These are phyloP conservation scores for Crotalus tigris DNA, from an alignment of 2,113 vertebrate genomes.

Conservation along the genomic window DNA sequence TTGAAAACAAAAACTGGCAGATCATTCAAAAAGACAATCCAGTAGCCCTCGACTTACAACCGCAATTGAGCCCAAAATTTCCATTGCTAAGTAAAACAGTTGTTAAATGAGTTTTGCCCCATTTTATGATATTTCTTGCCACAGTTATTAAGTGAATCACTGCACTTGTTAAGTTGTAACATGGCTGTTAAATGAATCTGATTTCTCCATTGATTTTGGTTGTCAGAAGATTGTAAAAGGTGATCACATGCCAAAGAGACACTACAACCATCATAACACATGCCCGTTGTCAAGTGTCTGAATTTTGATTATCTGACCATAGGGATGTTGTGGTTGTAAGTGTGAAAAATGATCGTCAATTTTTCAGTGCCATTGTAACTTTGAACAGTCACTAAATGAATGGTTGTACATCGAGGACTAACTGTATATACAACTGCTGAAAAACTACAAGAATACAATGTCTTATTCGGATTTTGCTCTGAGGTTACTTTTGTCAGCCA, in stretches of 20 bases:
- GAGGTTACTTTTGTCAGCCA: background rate
- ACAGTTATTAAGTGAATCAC: too few relatives aligned
- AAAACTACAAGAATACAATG: background rate
- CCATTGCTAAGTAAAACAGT: background rate
- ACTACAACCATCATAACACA: background rate
- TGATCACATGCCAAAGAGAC: background rate
- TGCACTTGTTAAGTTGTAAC: background rate
- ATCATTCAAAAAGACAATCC: background rate
- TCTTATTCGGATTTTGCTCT: background rate
- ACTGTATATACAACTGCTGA: background rate
- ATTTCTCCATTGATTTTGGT: background rate
- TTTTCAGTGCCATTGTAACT: background rate
- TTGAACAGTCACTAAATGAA: background rate
- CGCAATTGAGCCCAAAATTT: background rate
- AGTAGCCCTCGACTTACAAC: background rate
- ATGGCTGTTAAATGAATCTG: background rate
- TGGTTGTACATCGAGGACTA: background rate
- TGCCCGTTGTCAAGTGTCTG: background rate
- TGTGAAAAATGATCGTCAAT: background rate
- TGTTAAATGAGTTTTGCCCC: background rate
- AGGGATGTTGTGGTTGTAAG: background rate
- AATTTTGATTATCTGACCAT: background rate
- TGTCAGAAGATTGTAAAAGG: background rate
- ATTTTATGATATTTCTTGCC: background rate
- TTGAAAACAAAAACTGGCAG: background rate